A percentile compares a stretch with the other conserved stretches of the same genome.
These are phyloP conservation scores for Mesocentrotus franciscanus DNA, from an alignment of 53 echinoderm and acorn worm species.

Conservation along the genomic window DNA sequence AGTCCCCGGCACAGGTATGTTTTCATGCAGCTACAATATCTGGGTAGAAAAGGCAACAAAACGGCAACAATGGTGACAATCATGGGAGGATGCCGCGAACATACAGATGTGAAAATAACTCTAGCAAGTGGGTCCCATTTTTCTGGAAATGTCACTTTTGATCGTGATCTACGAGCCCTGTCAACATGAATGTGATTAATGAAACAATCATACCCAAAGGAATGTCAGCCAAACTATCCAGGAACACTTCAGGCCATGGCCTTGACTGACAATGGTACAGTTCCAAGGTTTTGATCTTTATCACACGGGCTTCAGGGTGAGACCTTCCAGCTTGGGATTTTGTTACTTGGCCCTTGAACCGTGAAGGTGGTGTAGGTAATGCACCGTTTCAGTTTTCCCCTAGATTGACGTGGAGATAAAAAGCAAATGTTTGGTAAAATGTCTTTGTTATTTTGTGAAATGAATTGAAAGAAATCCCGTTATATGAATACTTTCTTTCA, in stretches of 20 bases:
- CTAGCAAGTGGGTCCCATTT: not conserved
- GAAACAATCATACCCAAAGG: slow-evolving; percentile 13
- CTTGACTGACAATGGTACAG: not conserved
- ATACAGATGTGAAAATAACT: not conserved
- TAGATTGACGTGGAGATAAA: not conserved
- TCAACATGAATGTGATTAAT: not conserved
- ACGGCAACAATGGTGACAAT: not conserved
- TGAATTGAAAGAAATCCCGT: no score
- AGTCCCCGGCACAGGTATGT: not conserved
- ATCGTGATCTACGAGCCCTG: not conserved
- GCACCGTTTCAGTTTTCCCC: not conserved
- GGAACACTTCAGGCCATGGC: not conserved
- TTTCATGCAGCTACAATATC: slow-evolving; percentile 26
- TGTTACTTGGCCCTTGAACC: not conserved
- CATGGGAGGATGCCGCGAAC: not conserved
- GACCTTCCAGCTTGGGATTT: not conserved
- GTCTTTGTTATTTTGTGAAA: not conserved
- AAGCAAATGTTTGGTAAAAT: not conserved
- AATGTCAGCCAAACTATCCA: not conserved
- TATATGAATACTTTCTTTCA: no score
- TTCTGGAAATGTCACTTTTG: not conserved
- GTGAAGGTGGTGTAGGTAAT: not conserved
- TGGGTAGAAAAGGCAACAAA: not conserved
- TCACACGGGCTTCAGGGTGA: not conserved
- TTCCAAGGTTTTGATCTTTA: not conserved